These are phyloP conservation scores for Triplophysa yarkandensis DNA, from an alignment of 2,797 vertebrate species.

Conservation along the genomic window DNA sequence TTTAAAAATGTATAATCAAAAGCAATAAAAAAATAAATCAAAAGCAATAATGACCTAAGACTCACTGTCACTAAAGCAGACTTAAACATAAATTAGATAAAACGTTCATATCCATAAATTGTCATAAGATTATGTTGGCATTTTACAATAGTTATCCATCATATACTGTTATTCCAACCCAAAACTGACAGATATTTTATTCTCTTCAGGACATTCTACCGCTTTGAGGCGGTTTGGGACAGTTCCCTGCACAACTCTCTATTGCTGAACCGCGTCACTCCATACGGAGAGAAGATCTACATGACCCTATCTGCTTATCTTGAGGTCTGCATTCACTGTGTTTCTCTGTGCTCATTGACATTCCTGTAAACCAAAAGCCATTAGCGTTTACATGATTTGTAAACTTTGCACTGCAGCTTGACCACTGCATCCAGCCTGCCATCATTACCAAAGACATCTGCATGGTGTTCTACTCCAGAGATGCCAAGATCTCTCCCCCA, in stretches of 20 bases:
- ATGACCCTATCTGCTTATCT: conserved; percentile 98
- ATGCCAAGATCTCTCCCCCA: conserved; percentile 94
- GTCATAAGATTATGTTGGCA: too few species aligned
- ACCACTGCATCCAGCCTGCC: conserved; percentile 98
- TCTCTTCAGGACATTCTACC: conserved; percentile 88
- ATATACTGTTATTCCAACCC: neutral
- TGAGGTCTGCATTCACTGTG: conserved; percentile 79
- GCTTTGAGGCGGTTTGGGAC: conserved; percentile 98
- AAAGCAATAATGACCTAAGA: too few species aligned
- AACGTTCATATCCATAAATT: too few species aligned
- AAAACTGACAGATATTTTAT: neutral
- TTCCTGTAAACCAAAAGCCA: neutral
- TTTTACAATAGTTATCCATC: neutral
- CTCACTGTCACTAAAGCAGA: too few species aligned
- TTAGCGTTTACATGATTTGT: neutral
- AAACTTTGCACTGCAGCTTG: conserved; percentile 78
- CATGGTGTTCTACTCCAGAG: conserved; percentile 97
- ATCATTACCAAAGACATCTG: conserved; percentile 98
- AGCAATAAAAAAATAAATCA: too few species aligned
- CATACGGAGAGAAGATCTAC: conserved; percentile 96
- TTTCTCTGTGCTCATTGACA: neutral
- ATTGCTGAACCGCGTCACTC: conserved; percentile 93
- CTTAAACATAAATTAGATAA: too few species aligned
- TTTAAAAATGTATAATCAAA: too few species aligned
- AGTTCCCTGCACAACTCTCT: conserved; percentile 98